A percentile compares a stretch with the other conserved stretches of the same genome.
phyloP scores from a whole-genome alignment of 1,140 invertebrate species.

The Pteromalus puparum region DNA sequence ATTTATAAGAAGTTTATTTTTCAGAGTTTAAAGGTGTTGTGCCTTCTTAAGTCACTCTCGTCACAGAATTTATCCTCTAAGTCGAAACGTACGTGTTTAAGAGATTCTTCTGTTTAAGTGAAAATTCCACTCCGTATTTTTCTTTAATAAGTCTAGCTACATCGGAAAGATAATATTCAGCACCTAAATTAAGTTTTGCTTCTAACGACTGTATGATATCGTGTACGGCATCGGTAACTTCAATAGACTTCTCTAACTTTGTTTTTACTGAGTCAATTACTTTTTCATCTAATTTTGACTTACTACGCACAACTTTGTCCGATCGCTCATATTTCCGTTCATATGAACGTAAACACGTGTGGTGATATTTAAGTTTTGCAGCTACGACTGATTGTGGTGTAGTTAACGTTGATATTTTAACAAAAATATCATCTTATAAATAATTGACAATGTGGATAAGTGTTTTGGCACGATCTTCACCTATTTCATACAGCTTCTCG shows the following conservation, averaged over 20 bases:
- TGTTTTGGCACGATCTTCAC: neutral
- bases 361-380: neutral
- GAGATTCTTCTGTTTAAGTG: slow-evolving; percentile 9
- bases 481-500: neutral
- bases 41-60: neutral
- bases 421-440: slow-evolving; percentile 6
- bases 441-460: neutral
- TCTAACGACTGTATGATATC: neutral
- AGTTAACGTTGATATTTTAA: neutral
- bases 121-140: neutral
- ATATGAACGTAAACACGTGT: neutral
- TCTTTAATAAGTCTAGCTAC: neutral
- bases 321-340: neutral
- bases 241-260: neutral
- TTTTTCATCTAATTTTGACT: neutral
- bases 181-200: neutral
- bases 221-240: neutral
- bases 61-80: slow-evolving; percentile 25
- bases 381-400: neutral
- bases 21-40: too few species aligned
- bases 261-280: neutral
- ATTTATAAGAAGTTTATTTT: too few species aligned
- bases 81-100: neutral
- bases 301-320: neutral
- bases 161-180: neutral